Percentiles rank a stretch among this genome's conserved stretches.
phyloP scores from a whole-genome alignment of 1,140 invertebrate genomes.

The Drosophila tani region DNA sequence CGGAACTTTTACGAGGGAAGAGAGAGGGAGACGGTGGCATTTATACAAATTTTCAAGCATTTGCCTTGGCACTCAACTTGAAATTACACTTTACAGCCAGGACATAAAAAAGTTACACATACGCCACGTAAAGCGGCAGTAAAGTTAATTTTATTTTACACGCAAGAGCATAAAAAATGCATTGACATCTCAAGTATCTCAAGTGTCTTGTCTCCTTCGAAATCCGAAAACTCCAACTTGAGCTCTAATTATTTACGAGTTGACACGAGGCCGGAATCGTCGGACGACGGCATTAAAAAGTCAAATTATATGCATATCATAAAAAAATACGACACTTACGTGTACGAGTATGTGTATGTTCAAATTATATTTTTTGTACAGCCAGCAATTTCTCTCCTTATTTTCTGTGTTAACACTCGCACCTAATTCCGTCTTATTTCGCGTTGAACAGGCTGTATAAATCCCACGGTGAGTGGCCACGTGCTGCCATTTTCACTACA shows the following conservation, averaged over 20 bases:
- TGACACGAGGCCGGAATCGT: slow-evolving; percentile 16
- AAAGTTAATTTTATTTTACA: slow-evolving; percentile 51
- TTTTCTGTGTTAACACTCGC: slow-evolving; percentile 60
- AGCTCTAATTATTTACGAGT: slow-evolving; percentile 77
- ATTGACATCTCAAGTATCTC: slow-evolving; percentile 40
- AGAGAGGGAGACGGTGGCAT: background rate
- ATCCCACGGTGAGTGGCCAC: slow-evolving; percentile 17
- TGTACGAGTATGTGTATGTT: slow-evolving; percentile 36
- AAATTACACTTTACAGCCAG: slow-evolving; percentile 31
- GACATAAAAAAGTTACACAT: slow-evolving; percentile 51
- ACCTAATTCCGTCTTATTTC: slow-evolving; percentile 61
- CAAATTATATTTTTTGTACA: slow-evolving; percentile 32
- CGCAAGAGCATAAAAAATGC: slow-evolving; percentile 39
- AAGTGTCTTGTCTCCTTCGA: slow-evolving; percentile 40
- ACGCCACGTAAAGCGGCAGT: slow-evolving; percentile 33
- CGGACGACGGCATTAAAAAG: slow-evolving; percentile 35
- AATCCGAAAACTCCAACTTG: slow-evolving; percentile 20
- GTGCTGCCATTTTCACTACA: slow-evolving; percentile 10
- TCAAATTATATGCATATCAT: slow-evolving; percentile 66
- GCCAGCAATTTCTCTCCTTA: slow-evolving; percentile 25
- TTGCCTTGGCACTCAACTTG: slow-evolving; percentile 23
- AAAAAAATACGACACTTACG: slow-evolving; percentile 68
- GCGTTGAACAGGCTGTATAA: background rate
- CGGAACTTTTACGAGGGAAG: background rate
- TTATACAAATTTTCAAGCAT: slow-evolving; percentile 37